Evolutionary conservation across 2,888 invertebrate species (phyloP), one percentile per base, ranked within the genome.

Genomic region (Euclidia mi): DNA sequence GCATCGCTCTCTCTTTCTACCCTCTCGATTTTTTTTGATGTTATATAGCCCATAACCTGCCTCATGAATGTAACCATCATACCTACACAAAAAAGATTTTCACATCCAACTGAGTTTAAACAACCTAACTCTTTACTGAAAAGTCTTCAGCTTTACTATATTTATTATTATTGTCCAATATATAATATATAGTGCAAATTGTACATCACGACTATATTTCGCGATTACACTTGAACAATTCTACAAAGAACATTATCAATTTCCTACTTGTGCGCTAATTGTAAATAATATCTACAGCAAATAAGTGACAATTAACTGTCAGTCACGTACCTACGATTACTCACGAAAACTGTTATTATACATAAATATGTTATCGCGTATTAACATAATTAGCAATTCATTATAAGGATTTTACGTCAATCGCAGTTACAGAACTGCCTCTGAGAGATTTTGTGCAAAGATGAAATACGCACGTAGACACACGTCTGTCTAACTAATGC

Each of bases 331-430:
- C 80, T 69, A 67, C 56, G 55, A 78, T 76, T 65, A 72, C 81
- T 81, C 81, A 78, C 83, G 84, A 80, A 82, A 82, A 75, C 62
- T 55, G 61, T 70, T 67, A 78, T 76, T 77, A 72, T n/a, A n/a
- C n/a, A n/a, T n/a, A n/a, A 18, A 52, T 67, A 71, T 75, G 65
- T 69, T 65, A 65, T 67, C 56, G 28, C 41, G 10, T 61, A 78
- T 76, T 75, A 76, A 69, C 71, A 59, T 66, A 74, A 77, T 79
- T 81, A 80, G 65, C 71, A 57, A 59, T 45, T 67, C 60, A 65
- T 75, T 61, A 62, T 18, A 29, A 46, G 18, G 11, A 43, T 25
- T 55, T 56, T 42, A 62, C 57, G 57, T 17, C 53, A 25, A 17
- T 46, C 25, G n/a, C 6, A 7, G 12, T 14, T 12, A 34, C 14